Evolutionary conservation across 2,113 vertebrate genomes (phyloP).

Genomic region (Isurus oxyrinchus): DNA sequence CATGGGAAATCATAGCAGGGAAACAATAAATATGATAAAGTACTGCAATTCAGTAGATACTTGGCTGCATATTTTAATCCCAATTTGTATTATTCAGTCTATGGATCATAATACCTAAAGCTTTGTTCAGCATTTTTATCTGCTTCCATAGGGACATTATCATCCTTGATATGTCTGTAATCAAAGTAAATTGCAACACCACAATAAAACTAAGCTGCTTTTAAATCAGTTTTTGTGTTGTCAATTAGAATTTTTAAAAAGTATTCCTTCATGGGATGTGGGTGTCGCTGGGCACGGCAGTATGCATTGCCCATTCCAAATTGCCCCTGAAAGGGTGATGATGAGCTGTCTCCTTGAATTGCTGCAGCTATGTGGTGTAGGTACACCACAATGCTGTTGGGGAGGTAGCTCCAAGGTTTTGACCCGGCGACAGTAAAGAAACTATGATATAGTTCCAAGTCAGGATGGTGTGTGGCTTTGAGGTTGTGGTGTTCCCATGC

Average conservation of each 20-base stretch:
- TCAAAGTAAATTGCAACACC: background rate
- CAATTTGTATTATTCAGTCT: background rate
- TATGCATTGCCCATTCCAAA: too few species aligned
- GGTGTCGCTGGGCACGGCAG: too few species aligned
- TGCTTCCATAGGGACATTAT: background rate
- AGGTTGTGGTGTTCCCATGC: too few species aligned
- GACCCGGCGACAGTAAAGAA: too few species aligned
- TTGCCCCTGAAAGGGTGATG: background rate
- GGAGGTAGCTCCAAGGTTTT: too few species aligned
- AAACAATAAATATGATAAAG: background rate
- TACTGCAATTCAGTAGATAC: background rate
- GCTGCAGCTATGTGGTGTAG: too few species aligned
- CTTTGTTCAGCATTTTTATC: background rate
- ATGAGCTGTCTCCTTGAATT: too few species aligned
- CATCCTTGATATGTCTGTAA: background rate
- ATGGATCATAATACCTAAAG: background rate
- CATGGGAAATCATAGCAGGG: background rate
- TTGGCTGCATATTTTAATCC: background rate
- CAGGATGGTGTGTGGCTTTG: too few species aligned
- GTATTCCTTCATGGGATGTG: background rate
- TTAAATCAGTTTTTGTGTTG: background rate
- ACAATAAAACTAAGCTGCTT: background rate
- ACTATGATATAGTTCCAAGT: too few species aligned
- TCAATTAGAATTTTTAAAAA: background rate
- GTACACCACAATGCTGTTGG: too few species aligned